Evolutionary conservation across 2,113 vertebrate species (phyloP), one percentile per base, ranked within the genome.

Genomic region (Muntiacus muntjak): DNA sequence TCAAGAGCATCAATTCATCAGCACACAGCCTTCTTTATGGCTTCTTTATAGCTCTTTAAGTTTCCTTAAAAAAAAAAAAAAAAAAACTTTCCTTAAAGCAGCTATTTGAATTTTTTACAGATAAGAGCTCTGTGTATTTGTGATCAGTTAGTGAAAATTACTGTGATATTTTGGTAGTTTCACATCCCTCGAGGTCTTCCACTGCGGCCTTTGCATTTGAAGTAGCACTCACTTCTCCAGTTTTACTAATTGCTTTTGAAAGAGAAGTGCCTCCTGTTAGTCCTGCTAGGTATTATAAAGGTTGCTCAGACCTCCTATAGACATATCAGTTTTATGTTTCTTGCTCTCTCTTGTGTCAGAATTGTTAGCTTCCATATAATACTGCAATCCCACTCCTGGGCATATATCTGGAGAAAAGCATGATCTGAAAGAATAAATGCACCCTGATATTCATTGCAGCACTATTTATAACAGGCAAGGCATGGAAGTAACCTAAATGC

Each of bases 1-100:
- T 71, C 0, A 0, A 40, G 1, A 40, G n/a, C 67, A 71, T 40
- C n/a, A 71, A 0, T 71, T 40, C 2, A 0, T 71, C n/a, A 71
- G 67, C n/a, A 40, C 10, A 71, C n/a, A 36, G 67, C n/a, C n/a
- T 12, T 71, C 19, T 71, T 71, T 23, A 71, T 12, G 9, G 19
- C 19, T 71, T 71, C 67, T 71, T 12, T 23, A 12, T n/a, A 82
- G 17, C 30, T 82, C 47, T 52, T 23, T 36, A 36, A n/a, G 64
- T 71, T 71, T 71, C 52, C 50, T 19, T 67, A 67, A 50, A 50
- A 50, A 50, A 50, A 50, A 50, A 50, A 47, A 50, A 50, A 50
- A 47, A 47, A 36, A 33, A 36, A 36, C 36, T 36, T 67, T 36
- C 2, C 47, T 52, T 21, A 52, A 81, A n/a, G 11, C 30, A 52